Base-by-base conservation (phyloP, 2,888 invertebrate species). In the Lapara coniferarum region DNA sequence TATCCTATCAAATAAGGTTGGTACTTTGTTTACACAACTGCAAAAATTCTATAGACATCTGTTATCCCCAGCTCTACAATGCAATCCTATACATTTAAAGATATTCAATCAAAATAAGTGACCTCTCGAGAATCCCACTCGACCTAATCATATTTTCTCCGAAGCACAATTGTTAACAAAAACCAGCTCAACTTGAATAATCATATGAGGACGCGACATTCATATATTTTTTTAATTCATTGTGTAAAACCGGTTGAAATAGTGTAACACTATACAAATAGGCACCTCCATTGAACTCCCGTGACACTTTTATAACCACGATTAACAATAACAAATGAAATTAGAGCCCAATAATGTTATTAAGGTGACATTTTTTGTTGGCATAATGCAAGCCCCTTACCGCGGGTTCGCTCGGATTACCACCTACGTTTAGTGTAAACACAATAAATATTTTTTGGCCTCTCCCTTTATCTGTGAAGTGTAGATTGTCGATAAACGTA, bases 331-430 rank as follows among this genome's bases (percentile, higher is more conserved):
- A 87, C 85, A 93, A 92, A 89, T 89, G 94, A 93, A 94, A 94
- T 94, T 93, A 94, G 94, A 94, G 77, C 90, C 94, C 92, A 94
- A 94, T 94, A 92, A 93, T 92, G 92, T 91, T 92, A 92, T 93
- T 85, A 89, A 81, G 82, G 76, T 72, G 56, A 74, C 74, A 75
- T 79, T 83, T 85, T 88, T 85, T 80, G 74, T 57, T 71, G 74
- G 75, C 75, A 87, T 87, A 88, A 84, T 78, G 71, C 69, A 69
- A 72, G 81, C 83, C 87, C 86, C 84, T 84, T 86, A 81, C 81
- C 73, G 71, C 81, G 83, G 86, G 78, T 85, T 84, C 79, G 72
- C 89, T 92, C 91, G 83, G 87, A 88, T 93, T 93, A 93, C 93
- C 92, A 89, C 92, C 92, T 90, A 93, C 93, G 89, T 90, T 92